Evolutionary conservation across 2,113 vertebrate genomes (phyloP), one percentile per base, ranked within the genome.

Genomic region (Hippocampus comes): DNA sequence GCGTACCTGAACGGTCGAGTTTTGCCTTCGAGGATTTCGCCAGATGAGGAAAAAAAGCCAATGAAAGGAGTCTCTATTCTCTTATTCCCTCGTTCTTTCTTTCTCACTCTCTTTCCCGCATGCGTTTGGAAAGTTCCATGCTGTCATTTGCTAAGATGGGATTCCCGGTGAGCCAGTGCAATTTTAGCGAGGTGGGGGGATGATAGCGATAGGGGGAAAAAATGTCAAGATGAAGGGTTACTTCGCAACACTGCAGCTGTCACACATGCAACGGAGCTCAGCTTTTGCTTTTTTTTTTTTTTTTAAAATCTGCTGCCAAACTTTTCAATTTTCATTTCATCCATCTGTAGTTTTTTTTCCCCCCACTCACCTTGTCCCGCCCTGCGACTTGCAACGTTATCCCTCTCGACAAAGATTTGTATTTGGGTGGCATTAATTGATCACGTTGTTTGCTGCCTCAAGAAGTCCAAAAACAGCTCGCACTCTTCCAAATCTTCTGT

Each of bases 41-140:
- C 34, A 38, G 34, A 68, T 72, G 2, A 70, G 18, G 73, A 74
- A 82, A 79, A 80, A 83, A 80, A 8, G 8, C 59, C 74, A 85
- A 91, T 90, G 88, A 91, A 90, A 90, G 87, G 82, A 79, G 66
- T 84, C 88, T 86, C 82, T 91, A 90, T 91, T 89, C 84, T 87
- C 84, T 80, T 65, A 64, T 72, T 86, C 84, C 72, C 75, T 81
- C 74, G 23, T 69, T 69, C 51, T 38, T 49, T 27, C 30, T 55
- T 34, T 6, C 21, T 42, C 82, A 80, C 75, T 77, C 84, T 83
- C 78, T 86, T 79, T 84, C 81, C 83, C 72, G 79, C 86, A 86
- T 81, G 86, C 86, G 81, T 89, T 88, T 85, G 89, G 90, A 91
- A 91, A 90, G 85, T 91, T 91, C 89, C 90, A 90, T 91, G 85